These are phyloP conservation scores for Petaurus breviceps DNA, from an alignment of 2,113 vertebrate genomes.

Conservation along the genomic window DNA sequence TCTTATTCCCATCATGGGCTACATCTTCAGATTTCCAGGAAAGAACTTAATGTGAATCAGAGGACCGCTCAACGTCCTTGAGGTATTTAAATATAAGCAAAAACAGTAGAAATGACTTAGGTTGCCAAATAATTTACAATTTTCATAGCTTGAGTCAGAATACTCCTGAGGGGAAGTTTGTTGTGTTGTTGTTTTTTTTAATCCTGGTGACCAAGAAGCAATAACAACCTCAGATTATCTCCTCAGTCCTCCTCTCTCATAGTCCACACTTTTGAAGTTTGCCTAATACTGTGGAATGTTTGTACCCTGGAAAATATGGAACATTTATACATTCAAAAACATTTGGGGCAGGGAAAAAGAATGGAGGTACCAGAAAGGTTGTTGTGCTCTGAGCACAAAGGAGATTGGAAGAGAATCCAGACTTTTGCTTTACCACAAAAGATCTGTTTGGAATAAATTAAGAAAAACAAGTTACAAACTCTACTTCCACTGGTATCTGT, in stretches of 20 bases:
- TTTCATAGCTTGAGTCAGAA: conserved; percentile 58
- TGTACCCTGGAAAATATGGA: not conserved
- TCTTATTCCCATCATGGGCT: not conserved
- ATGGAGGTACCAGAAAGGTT: not conserved
- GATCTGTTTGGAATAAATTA: not conserved
- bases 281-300: not conserved
- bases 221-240: not conserved
- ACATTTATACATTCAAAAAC: conserved; percentile 6
- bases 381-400: not conserved
- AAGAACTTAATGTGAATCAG: conserved; percentile 40
- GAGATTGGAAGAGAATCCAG: conserved; percentile 25
- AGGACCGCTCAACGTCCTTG: conserved; percentile 53
- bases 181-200: conserved; percentile 3
- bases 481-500: not conserved
- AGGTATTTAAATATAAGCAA: conserved; percentile 60
- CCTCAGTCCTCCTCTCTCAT: not conserved
- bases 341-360: not conserved
- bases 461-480: conserved; percentile 3
- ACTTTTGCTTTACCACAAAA: not conserved
- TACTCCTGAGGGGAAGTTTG: conserved; percentile 28
- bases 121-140: conserved; percentile 65
- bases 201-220: conserved; percentile 61
- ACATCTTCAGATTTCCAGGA: conserved; percentile 21
- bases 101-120: conserved; percentile 46
- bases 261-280: conserved; percentile 22